Conservation (phyloP, 2,797 vertebrate species). For the Hozukius guyotensis region DNA sequence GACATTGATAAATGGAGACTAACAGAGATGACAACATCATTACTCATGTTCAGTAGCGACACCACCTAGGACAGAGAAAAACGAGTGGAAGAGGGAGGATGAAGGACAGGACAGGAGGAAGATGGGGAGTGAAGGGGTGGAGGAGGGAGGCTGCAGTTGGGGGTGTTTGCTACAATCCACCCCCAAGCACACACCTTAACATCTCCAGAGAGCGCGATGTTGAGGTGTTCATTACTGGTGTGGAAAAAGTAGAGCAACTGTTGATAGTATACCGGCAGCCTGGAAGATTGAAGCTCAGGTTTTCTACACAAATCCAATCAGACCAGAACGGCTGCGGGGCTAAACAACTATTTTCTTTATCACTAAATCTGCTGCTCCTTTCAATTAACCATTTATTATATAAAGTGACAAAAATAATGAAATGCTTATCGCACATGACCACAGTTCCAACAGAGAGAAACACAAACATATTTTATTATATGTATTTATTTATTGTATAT, state of each 20-base stretch:
- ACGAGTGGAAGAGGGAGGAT: slow-evolving; percentile 58
- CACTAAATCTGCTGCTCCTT: slow-evolving; percentile 4
- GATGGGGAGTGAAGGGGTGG: slow-evolving; percentile 45
- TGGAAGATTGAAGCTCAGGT: slow-evolving; percentile 6
- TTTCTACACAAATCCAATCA: slow-evolving; percentile 25
- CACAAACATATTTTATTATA: background rate
- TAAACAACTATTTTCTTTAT: background rate
- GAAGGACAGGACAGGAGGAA: slow-evolving; percentile 68
- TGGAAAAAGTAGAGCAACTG: slow-evolving; percentile 53
- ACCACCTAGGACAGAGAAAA: slow-evolving; percentile 73
- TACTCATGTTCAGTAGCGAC: slow-evolving; percentile 83
- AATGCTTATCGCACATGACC: background rate
- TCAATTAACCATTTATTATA: background rate
- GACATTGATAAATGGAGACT: slow-evolving; percentile 85
- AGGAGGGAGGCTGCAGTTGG: slow-evolving; percentile 40
- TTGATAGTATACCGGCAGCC: slow-evolving; percentile 6
- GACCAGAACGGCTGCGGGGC: slow-evolving; percentile 4
- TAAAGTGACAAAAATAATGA: slow-evolving; percentile 4
- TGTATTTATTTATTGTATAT: background rate
- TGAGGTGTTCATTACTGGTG: slow-evolving; percentile 56
- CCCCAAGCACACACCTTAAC: slow-evolving; percentile 25
- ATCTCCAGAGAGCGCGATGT: slow-evolving; percentile 32
- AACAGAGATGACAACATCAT: slow-evolving; percentile 82
- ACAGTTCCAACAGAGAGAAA: background rate
- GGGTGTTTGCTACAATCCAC: slow-evolving; percentile 42